Evolutionary conservation across 1,140 invertebrate genomes (phyloP), one percentile per base, ranked within the genome.

Genomic region (Teleogryllus occipitalis): DNA sequence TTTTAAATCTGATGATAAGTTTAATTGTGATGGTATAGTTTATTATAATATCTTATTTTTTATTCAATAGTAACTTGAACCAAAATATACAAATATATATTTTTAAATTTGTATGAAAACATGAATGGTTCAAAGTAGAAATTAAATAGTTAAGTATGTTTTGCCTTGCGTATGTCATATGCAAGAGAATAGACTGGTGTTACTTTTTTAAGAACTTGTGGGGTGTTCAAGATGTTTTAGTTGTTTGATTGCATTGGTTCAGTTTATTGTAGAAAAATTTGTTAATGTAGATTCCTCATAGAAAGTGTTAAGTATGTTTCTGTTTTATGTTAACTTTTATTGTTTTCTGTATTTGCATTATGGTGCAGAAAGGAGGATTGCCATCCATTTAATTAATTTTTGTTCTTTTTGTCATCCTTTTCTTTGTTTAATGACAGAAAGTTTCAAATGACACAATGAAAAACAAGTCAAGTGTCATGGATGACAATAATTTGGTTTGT

Each of bases 401-500:
- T 10, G 46, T 27, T 27, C 74, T 75, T 27, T 10, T 27, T 75
- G 74, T 75, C 12, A 75, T 14, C 8, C 10, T 12, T 75, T 14
- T 75, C n/a, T 75, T 27, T 47, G 21, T 27, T 75, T 12, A 75
- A 47, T 75, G 21, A 10, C 46, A 47, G 21, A 10, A 10, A 47
- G 54, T 65, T 65, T 10, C 18, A 14, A 65, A 65, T 18, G 18
- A 65, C 54, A 65, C 54, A 10, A 39, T 39, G 27, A 65, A 65
- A 54, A 18, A 14, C 10, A 65, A 65, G 18, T 74, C 15, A 72
- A 22, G 10, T 78, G 78, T 78, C 54, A 54, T 78, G 78, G n/a
- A 74, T 78, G 78, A 78, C 78, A 78, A 78, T 78, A 78, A 78
- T 49, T 78, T 78, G 54, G n/a, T 78, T 78, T 78, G 27, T 78